phyloP scores from a whole-genome alignment of 2,113 vertebrate genomes.

The Nycticorax nycticorax region DNA sequence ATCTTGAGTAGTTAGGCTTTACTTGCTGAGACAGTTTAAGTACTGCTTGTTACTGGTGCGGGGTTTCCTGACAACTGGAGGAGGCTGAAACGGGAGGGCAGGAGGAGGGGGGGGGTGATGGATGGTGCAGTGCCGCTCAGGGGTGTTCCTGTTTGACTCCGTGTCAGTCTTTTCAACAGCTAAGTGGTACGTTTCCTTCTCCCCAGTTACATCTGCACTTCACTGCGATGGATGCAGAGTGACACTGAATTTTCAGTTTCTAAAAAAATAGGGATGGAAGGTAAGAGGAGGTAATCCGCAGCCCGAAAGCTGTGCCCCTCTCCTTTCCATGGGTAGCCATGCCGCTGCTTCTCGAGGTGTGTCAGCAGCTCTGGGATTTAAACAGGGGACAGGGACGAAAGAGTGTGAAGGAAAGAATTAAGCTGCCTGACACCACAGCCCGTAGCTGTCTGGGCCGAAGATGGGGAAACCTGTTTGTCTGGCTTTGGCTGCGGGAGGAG shows the following conservation, averaged over 20 bases:
- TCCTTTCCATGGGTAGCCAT: neutral
- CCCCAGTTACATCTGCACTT: neutral
- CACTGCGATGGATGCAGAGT: neutral
- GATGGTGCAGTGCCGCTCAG: neutral
- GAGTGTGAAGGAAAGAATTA: neutral
- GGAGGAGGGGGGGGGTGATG: neutral
- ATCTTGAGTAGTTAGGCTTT: constrained; percentile 20
- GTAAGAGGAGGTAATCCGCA: neutral
- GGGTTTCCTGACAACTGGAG: neutral
- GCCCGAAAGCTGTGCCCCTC: neutral
- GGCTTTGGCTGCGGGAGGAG: neutral
- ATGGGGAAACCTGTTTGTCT: constrained; percentile 22
- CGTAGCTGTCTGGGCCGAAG: neutral
- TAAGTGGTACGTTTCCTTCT: neutral
- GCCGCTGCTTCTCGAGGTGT: accelerated
- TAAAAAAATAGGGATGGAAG: neutral
- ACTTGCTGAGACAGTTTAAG: neutral
- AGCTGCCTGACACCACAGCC: neutral
- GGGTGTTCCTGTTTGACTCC: neutral
- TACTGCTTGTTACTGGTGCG: neutral
- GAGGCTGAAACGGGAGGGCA: neutral
- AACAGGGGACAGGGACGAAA: neutral
- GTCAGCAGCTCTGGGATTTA: neutral
- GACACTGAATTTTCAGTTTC: neutral
- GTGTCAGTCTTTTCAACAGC: neutral